Base-by-base conservation (phyloP, 2,797 vertebrate species). In the Coregonus suidteri region DNA sequence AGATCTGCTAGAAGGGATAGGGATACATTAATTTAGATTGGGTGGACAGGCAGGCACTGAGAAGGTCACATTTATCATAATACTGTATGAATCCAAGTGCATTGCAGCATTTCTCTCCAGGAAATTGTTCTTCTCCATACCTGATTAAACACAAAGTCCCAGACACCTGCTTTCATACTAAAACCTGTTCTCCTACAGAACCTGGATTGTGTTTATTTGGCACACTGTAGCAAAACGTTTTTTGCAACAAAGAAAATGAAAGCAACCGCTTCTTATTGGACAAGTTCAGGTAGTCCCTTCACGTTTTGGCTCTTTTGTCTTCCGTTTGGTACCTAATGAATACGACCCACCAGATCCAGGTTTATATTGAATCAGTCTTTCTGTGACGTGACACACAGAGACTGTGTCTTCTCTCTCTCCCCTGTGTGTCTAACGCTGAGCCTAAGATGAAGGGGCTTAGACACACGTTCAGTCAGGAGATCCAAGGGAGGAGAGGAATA, bases 61-160 rank as follows among this genome's bases (percentile, higher is more conserved):
- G 68, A 9, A 47, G 18, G 69, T 71, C n/a, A 71, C 69, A 51
- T 51, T 71, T 11, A 41, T 71, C 69, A 71, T 41, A 64, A 64
- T 30, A 64, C 68, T 70, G 37, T 20, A 47, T 20, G 37, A 4
- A 71, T 47, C 41, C n/a, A 6, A 52, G 13, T 20, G 69, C 41
- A 71, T 20, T 20, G 41, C 41, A 47, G 69, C 35, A 25, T 13
- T 20, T n/a, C 34, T 70, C 68, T n/a, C 37, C 68, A 9, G 68
- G 34, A 70, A 71, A 20, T 13, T 1, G 6, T 47, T 20, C 34
- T n/a, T 41, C 16, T n/a, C 68, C n/a, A 6, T 41, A 11, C n/a
- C 34, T 37, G 68, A 35, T 16, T 47, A 35, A 41, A 70, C 35
- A 20, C 18, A 70, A 37, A 5, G 67, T 34, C 18, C 68, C 68